phyloP scores from a whole-genome alignment of 2,797 vertebrate species.

The Simalia tracyae region DNA sequence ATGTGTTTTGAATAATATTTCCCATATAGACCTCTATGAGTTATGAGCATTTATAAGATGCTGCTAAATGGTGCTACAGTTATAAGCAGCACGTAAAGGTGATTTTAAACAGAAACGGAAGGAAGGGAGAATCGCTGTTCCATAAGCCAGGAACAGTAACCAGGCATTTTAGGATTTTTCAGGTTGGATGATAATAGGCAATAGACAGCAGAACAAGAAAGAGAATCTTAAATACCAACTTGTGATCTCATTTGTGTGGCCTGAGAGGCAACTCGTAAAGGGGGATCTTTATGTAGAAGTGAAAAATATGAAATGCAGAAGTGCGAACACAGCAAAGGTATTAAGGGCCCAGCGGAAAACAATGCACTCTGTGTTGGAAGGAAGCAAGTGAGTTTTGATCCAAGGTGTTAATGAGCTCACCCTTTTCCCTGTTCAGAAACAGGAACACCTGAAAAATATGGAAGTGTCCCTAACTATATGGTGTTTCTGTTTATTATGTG shows the following conservation, averaged over 20 bases:
- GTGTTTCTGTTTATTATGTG: slow-evolving; percentile 42
- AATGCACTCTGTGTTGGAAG: slow-evolving; percentile 58
- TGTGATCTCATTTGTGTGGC: slow-evolving; percentile 46
- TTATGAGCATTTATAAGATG: slow-evolving; percentile 51
- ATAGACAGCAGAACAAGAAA: not conserved
- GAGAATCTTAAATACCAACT: slow-evolving; percentile 52
- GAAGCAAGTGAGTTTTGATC: slow-evolving; percentile 60
- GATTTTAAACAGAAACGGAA: slow-evolving; percentile 31
- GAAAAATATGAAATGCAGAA: slow-evolving; percentile 47
- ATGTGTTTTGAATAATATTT: slow-evolving; percentile 11
- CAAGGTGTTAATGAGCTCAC: slow-evolving; percentile 70
- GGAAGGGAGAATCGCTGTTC: slow-evolving; percentile 35
- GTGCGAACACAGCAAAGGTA: slow-evolving; percentile 60
- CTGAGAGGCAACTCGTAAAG: slow-evolving; percentile 55
- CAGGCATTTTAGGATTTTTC: slow-evolving; percentile 47
- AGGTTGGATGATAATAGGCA: slow-evolving; percentile 19
- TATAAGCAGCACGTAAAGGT: slow-evolving; percentile 34
- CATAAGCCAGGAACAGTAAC: slow-evolving; percentile 44
- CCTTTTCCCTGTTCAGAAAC: slow-evolving; percentile 58
- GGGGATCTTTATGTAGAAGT: slow-evolving; percentile 45
- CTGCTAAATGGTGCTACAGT: slow-evolving; percentile 49
- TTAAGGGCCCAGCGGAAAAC: slow-evolving; percentile 58
- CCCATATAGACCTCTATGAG: slow-evolving; percentile 31
- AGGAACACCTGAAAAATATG: slow-evolving; percentile 57
- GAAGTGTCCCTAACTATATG: slow-evolving; percentile 41